Base-by-base conservation (phyloP, 2,888 invertebrate genomes). In the Ormia ochracea region DNA sequence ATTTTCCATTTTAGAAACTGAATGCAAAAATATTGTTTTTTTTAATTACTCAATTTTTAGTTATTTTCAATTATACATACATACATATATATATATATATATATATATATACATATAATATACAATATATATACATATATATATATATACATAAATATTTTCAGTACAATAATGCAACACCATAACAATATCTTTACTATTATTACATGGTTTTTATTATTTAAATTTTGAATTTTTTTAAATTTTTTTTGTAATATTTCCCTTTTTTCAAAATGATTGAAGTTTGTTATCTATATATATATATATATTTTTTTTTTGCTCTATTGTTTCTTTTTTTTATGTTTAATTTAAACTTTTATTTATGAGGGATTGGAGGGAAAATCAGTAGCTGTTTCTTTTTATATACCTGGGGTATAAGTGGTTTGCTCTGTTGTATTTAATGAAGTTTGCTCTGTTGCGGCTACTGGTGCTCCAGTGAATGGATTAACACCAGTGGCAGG, bases 341-440 rank as follows among this genome's bases (percentile, higher is more conserved):
- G 68, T 63, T 56, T 21, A 36, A 45, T 45, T 31, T 23, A 45
- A 58, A 36, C 19, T 69, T 63, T 69, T 65, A n/a, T 61, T 26
- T 26, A 56, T 59, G 43, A 72, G 65, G 48, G 17, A 52, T 66
- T 69, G 45, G 63, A 58, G 68, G 74, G 63, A 63, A 65, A 58
- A 23, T 72, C 38, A 75, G 19, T 54, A 70, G 43, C 61, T 36
- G 68, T 78, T 81, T 75, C 76, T 80, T 82, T 83, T 87, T 87
- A 88, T 86, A 88, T 89, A 90, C 90, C 90, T 90, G 90, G 90
- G 83, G 90, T 90, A 84, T 90, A 90, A 82, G 89, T 90, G 78
- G 89, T 86, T 84, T 89, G 88, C 84, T 89, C 90, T 82, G 89
- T 85, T 83, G 88, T 86, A 84, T 90, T 90, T 81, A 90, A 87